A percentile compares a stretch with the other conserved stretches of the same genome.
Evolutionary conservation across 2,888 invertebrate genomes (phyloP).

Genomic region (Caenorhabditis sp.): DNA sequence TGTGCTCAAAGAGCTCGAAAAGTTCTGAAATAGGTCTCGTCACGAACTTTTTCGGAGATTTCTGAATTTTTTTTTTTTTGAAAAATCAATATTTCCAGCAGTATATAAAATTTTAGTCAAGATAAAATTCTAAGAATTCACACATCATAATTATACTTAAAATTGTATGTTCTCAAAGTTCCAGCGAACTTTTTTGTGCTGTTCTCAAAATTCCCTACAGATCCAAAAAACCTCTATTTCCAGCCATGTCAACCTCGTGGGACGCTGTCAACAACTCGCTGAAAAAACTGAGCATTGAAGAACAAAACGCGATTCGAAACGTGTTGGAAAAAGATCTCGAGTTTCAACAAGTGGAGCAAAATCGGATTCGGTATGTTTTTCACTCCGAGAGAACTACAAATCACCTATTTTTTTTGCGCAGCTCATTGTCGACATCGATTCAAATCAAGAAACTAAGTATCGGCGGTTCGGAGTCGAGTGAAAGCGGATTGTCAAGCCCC

Average conservation of each 20-base stretch:
- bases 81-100: too few species aligned
- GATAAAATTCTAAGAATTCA: too few species aligned
- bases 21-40: too few species aligned
- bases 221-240: too few species aligned
- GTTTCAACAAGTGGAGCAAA: constrained; percentile 50
- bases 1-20: too few species aligned
- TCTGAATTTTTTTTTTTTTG: too few species aligned
- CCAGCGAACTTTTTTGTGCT: too few species aligned
- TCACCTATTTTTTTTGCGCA: not conserved
- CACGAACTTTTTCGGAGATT: too few species aligned
- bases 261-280: constrained; percentile 29
- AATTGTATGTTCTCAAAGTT: too few species aligned
- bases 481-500: constrained; percentile 36
- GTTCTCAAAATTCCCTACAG: too few species aligned
- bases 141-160: too few species aligned
- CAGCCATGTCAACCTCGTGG: constrained; percentile 8
- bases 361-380: constrained; percentile 43
- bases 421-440: constrained; percentile 24
- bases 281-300: constrained; percentile 36
- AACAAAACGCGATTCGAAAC: constrained; percentile 46
- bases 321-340: constrained; percentile 56
- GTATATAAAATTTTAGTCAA: too few species aligned
- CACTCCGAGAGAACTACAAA: not conserved
- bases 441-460: constrained; percentile 31
- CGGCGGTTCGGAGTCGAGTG: constrained; percentile 30